A percentile compares a stretch with the other conserved stretches of the same genome.
These are phyloP conservation scores for Urophycis tenuis DNA, from an alignment of 2,797 vertebrate genomes.

Conservation along the genomic window DNA sequence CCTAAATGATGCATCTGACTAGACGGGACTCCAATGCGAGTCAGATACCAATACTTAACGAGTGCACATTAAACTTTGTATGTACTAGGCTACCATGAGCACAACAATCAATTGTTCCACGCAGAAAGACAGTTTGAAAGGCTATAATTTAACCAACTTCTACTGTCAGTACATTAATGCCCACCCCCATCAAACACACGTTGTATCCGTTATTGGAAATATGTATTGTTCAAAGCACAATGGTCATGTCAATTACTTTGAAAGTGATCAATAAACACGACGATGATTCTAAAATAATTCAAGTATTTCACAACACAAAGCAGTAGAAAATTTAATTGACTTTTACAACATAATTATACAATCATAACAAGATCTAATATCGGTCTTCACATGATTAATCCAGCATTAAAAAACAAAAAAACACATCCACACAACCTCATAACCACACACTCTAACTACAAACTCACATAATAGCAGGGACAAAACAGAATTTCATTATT, in stretches of 20 bases:
- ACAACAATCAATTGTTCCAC: neutral
- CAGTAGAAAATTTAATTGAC: constrained; percentile 74
- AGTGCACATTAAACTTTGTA: neutral
- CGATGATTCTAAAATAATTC: neutral
- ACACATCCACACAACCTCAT: constrained; percentile 64
- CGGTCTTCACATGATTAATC: constrained; percentile 72
- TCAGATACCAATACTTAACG: neutral
- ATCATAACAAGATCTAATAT: constrained; percentile 63
- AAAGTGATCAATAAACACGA: neutral
- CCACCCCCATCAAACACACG: neutral
- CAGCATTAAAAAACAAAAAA: constrained; percentile 67
- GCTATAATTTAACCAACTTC: neutral
- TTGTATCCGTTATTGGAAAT: neutral
- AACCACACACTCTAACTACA: constrained; percentile 68
- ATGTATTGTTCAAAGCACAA: neutral
- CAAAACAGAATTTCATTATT: constrained; percentile 76
- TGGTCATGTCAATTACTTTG: constrained; percentile 8
- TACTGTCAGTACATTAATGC: neutral
- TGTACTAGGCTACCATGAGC: neutral
- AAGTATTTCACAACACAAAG: constrained; percentile 54
- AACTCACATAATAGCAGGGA: constrained; percentile 64
- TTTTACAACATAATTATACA: constrained; percentile 74
- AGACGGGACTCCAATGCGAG: neutral
- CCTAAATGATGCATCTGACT: neutral
- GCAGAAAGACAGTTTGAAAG: neutral